Conservation (phyloP, 2,888 invertebrate genomes). For the Ormyrus pomaceus region DNA sequence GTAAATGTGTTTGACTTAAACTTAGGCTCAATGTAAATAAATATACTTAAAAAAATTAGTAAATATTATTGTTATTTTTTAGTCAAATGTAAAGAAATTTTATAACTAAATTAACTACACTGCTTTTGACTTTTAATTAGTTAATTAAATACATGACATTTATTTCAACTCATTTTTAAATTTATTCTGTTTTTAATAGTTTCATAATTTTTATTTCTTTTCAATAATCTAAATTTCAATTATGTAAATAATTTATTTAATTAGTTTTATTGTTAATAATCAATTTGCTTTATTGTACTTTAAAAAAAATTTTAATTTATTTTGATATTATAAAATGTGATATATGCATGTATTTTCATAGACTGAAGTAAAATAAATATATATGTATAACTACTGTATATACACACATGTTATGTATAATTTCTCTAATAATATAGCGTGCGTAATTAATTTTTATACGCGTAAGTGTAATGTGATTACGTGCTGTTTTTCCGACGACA, state of each 20-base stretch:
- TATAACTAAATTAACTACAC: neutral
- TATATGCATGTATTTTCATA: too few species aligned
- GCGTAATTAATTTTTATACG: too few species aligned
- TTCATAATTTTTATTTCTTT: neutral
- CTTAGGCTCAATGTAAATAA: constrained; percentile 13
- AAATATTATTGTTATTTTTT: neutral
- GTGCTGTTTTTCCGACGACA: too few species aligned
- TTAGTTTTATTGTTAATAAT: neutral
- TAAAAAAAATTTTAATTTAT: neutral
- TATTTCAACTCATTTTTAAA: too few species aligned
- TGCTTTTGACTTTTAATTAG: neutral
- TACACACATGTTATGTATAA: too few species aligned
- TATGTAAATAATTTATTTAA: neutral
- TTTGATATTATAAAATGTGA: too few species aligned
- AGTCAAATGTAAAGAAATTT: neutral
- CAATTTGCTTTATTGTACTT: neutral
- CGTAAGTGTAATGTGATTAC: too few species aligned
- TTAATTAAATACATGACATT: too few species aligned
- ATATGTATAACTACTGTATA: too few species aligned
- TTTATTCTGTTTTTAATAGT: neutral
- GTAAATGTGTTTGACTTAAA: constrained; percentile 17
- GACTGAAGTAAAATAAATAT: too few species aligned
- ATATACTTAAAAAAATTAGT: constrained; percentile 1
- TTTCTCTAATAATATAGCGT: too few species aligned
- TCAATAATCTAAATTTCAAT: neutral